phyloP scores from a whole-genome alignment of 2,797 vertebrate species.

The Hoplostethus mediterraneus region DNA sequence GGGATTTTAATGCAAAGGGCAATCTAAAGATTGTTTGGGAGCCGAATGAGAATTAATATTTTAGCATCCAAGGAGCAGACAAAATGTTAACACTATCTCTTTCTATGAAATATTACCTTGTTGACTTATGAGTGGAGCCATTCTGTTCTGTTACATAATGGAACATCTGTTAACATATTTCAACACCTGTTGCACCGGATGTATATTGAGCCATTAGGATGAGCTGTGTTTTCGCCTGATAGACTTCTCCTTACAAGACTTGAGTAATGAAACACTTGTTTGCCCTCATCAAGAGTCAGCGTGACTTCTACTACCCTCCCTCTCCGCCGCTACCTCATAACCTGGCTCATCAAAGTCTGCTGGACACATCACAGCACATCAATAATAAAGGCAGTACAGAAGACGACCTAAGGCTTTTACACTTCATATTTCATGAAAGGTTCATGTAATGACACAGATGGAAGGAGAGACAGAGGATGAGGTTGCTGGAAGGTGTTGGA shows the following conservation, averaged over 20 bases:
- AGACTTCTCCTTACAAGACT: slow-evolving; percentile 54
- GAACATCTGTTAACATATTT: slow-evolving; percentile 76
- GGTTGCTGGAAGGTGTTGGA: slow-evolving; percentile 68
- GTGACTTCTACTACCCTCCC: slow-evolving; percentile 59
- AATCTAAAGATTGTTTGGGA: slow-evolving; percentile 77
- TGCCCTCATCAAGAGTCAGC: slow-evolving; percentile 61
- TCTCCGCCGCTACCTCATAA: slow-evolving; percentile 69
- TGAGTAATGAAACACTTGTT: slow-evolving; percentile 64
- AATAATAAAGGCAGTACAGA: slow-evolving; percentile 76
- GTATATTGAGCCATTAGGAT: slow-evolving; percentile 74
- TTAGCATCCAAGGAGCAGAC: slow-evolving; percentile 58
- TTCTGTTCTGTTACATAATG: slow-evolving; percentile 74
- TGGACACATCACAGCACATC: slow-evolving; percentile 74
- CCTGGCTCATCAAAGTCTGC: slow-evolving; percentile 57
- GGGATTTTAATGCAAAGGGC: slow-evolving; percentile 70
- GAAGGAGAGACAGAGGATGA: slow-evolving; percentile 67
- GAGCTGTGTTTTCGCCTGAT: slow-evolving; percentile 62
- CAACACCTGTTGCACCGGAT: slow-evolving; percentile 73
- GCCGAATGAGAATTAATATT: slow-evolving; percentile 76
- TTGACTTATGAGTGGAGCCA: slow-evolving; percentile 70
- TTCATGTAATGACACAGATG: slow-evolving; percentile 75
- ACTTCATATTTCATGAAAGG: slow-evolving; percentile 78
- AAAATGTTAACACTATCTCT: slow-evolving; percentile 76
- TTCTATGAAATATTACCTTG: slow-evolving; percentile 73
- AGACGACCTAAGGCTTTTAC: slow-evolving; percentile 69